phyloP scores from a whole-genome alignment of 2,888 invertebrate genomes.

The Toxonevra muliebris region DNA sequence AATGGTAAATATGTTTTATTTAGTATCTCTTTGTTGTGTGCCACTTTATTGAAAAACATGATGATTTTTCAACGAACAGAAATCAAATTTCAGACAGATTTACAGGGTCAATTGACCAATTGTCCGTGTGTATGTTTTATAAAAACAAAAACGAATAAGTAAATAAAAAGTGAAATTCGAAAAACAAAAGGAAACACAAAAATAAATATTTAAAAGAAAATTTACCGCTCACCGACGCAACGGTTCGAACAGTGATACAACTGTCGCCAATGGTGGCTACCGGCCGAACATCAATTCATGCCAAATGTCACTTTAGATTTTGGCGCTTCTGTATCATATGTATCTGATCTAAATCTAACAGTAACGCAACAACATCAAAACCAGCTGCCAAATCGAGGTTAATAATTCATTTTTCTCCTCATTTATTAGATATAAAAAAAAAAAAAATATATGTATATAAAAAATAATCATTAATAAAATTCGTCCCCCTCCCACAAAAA shows the following conservation, averaged over 20 bases:
- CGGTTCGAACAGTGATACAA: neutral
- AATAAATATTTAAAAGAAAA: conserved; percentile 7
- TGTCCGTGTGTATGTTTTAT: neutral
- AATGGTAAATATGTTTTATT: too few relatives aligned
- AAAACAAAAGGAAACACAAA: neutral
- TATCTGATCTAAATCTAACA: neutral
- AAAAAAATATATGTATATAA: neutral
- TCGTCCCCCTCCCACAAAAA: neutral
- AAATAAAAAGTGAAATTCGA: neutral
- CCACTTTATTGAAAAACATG: too few relatives aligned
- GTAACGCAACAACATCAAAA: neutral
- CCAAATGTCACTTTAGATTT: conserved; percentile 20
- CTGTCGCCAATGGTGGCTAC: conserved; percentile 15
- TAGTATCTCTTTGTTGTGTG: too few relatives aligned
- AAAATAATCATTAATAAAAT: conserved; percentile 1
- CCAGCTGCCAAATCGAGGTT: conserved; percentile 6
- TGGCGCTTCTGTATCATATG: conserved; percentile 8
- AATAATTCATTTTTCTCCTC: conserved; percentile 21
- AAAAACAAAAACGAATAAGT: neutral
- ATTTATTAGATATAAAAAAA: conserved; percentile 4
- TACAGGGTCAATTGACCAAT: conserved; percentile 20
- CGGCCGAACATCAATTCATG: conserved; percentile 11
- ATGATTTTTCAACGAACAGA: neutral
- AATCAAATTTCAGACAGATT: conserved; percentile 19
- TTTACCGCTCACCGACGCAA: conserved; percentile 8